Base-by-base conservation (phyloP, 2,113 vertebrate genomes). In the Telmatochromis sp. region DNA sequence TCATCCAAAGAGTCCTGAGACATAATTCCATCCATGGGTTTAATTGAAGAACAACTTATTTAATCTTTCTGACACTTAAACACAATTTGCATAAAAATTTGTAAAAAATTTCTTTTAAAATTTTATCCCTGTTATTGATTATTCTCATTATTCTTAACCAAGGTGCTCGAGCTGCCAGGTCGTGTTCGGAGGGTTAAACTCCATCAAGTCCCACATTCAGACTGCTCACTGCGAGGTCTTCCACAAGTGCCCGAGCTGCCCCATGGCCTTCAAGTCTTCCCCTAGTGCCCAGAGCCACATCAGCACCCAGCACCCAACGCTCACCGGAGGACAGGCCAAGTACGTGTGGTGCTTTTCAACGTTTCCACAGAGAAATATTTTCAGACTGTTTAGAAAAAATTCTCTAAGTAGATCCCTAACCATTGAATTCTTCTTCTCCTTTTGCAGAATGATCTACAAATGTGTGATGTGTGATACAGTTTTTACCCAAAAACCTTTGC, bases 151-250 rank as follows among this genome's bases (percentile, higher is more conserved):
- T 82, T 40, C 50, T 73, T 21, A 4, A 8, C 50, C 14, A 89
- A 99, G 98, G 96, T 99, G 98, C 78, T 97, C 98, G 17, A 99
- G 98, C 94, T 99, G 98, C 73, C 96, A 98, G 1, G 97, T 99
- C 19, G 98, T 99, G 50, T 99, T 99, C 0, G 98, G 98, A 1
- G 98, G 98, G 0, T 94, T 98, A 78, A 99, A 98, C 86, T 99
- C 98, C 91, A 98, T 99, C 93, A 99, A 99, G 84, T 98, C 97
- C 8, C 98, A 99, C 96, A 98, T 99, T 92, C 98, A 99, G 97
- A 97, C 98, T 0, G 97, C 98, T 4, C 98, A 99, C 95, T 99
- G 98, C 45, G 98, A 99, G 95, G 97, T 99, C 86, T 99, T 99
- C 96, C 98, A 99, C 91, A 99, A 99, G 96, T 99, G 98, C 91